Conservation (phyloP, 2,113 vertebrate genomes). For the Cyprinodon tularosa region DNA sequence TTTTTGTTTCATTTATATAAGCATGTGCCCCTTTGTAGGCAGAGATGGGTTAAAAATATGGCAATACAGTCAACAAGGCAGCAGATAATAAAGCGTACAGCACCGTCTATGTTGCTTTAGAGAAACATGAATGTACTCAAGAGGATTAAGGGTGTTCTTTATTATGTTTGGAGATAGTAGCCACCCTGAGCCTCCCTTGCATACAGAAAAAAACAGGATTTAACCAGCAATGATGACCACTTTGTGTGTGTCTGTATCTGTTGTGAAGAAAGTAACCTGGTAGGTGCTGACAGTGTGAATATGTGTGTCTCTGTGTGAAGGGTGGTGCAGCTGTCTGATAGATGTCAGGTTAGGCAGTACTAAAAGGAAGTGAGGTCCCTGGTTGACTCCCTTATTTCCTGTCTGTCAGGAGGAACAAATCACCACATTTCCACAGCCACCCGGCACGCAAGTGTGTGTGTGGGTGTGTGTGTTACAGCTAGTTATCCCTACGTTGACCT, state of each 20-base stretch:
- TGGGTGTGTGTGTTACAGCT: slow-evolving; percentile 14
- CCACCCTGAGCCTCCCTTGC: slow-evolving; percentile 3
- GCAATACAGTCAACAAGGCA: not conserved
- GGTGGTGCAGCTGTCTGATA: slow-evolving; percentile 35
- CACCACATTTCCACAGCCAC: slow-evolving; percentile 39
- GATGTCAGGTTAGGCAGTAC: slow-evolving; percentile 61
- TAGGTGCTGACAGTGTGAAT: not conserved
- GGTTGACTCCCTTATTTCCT: slow-evolving; percentile 67
- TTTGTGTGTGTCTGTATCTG: slow-evolving; percentile 3
- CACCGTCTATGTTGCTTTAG: not conserved
- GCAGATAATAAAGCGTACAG: not conserved
- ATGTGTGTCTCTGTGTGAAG: slow-evolving; percentile 1
- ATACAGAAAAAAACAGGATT: slow-evolving; percentile 9
- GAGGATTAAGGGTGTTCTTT: not conserved
- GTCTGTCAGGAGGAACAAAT: slow-evolving; percentile 70
- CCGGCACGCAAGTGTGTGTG: slow-evolving; percentile 32
- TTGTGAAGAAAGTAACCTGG: slow-evolving; percentile 11
- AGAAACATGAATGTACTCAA: not conserved
- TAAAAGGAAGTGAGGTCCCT: slow-evolving; percentile 68
- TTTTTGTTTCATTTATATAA: not conserved
- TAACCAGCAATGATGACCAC: slow-evolving; percentile 24
- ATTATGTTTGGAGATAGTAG: not conserved
- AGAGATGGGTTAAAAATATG: not conserved
- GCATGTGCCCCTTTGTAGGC: not conserved
- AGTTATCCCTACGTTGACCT: slow-evolving; percentile 18